Base-by-base conservation (phyloP, 2,888 invertebrate genomes). In the Lampropteryx suffumata region DNA sequence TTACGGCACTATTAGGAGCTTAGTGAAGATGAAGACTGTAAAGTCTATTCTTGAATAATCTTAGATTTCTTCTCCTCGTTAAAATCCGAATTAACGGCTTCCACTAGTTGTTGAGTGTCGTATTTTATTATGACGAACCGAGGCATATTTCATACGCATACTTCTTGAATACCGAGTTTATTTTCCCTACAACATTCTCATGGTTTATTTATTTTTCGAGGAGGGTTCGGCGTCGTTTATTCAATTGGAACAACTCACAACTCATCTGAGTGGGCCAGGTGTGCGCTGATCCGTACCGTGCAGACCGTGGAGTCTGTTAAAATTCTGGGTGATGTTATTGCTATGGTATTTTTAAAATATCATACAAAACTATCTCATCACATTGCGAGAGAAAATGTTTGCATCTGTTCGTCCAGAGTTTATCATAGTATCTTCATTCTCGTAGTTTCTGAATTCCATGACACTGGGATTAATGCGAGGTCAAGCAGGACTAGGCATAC, bases 231-330 rank as follows among this genome's bases (percentile, higher is more conserved):
- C 55, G 42, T 41, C 55, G 51, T 56, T 56, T 50, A 56, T 56
- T 46, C 51, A 60, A 60, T 56, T 49, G 51, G 26, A 48, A 41
- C 53, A 36, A 27, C 49, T 21, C 34, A 50, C 49, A 34, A 52
- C 42, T 55, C 27, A 37, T 34, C 28, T 35, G 14, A 43, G 40
- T 47, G 34, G 54, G 41, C 44, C 60, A 57, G 57, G 55, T 57
- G 49, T 53, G 53, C 33, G 12, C 9, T 48, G 43, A 44, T 46
- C 36, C 45, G 37, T 30, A 34, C n/a, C n/a, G n/a, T 26, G 32
- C 21, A 21, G 21, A 24, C 24, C 7, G 24, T 6, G 7, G 24
- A 24, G 17, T 17, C 17, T 17, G 17, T 3, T 9, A 26, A 8
- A 26, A 24, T 5, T 32, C 12, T 27, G 35, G 17, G 17, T 17